These are phyloP conservation scores for Poeciliopsis turrubarensis DNA, from an alignment of 2,113 vertebrate genomes.

Conservation along the genomic window DNA sequence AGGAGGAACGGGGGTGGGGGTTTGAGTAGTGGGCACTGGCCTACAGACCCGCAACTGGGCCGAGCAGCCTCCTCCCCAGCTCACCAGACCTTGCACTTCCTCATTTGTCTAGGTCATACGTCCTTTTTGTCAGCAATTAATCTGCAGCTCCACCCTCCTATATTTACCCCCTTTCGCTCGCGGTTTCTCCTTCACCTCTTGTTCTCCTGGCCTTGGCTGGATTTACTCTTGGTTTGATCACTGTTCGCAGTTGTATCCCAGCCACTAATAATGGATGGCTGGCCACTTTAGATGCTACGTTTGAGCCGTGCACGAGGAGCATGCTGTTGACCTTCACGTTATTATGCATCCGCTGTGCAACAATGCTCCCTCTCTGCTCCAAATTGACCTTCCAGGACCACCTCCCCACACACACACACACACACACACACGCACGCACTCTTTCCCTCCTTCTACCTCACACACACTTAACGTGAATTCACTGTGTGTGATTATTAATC, in stretches of 20 bases:
- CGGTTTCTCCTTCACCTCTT: conserved; percentile 74
- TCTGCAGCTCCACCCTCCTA: conserved; percentile 66
- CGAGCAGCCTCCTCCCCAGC: conserved; percentile 59
- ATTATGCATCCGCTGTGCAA: conserved; percentile 67
- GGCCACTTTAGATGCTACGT: conserved; percentile 56
- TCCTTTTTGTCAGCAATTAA: conserved; percentile 82
- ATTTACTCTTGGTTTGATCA: conserved; percentile 67
- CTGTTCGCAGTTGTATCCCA: conserved; percentile 51
- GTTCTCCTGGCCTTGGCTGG: conserved; percentile 63
- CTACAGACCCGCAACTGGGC: conserved; percentile 61
- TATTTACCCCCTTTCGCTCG: conserved; percentile 68
- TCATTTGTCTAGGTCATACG: conserved; percentile 75
- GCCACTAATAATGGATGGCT: conserved; percentile 57
- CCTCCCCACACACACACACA: neutral
- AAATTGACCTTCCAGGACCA: conserved; percentile 53
- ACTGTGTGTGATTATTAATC: conserved; percentile 29
- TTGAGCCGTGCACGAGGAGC: conserved; percentile 53
- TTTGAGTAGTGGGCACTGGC: conserved; percentile 45
- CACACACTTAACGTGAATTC: conserved; percentile 39
- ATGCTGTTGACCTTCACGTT: conserved; percentile 74
- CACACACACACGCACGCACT: too few relatives aligned
- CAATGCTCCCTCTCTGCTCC: conserved; percentile 46
- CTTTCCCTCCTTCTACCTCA: neutral
- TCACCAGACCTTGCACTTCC: conserved; percentile 72
- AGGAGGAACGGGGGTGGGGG: conserved; percentile 17